Conservation (phyloP, 2,797 vertebrate species). For the Macropus fuliginosus region DNA sequence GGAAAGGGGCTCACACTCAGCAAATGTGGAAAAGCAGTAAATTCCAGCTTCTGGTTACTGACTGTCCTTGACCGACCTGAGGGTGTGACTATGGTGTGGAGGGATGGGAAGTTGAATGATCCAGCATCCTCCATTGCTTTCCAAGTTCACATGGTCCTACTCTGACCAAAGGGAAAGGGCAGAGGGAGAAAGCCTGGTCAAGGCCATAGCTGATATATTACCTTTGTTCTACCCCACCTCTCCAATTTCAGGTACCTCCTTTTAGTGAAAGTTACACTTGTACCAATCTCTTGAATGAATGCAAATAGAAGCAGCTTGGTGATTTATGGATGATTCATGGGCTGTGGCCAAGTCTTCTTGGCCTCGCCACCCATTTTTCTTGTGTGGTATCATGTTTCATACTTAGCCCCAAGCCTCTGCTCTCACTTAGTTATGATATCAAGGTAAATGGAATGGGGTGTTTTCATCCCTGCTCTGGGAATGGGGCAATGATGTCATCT, state of each 20-base stretch:
- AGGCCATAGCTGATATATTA: not conserved
- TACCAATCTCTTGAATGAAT: not conserved
- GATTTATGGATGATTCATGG: not conserved
- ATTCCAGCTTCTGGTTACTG: not conserved
- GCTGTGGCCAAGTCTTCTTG: not conserved
- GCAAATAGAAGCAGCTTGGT: not conserved
- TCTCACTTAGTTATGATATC: not conserved
- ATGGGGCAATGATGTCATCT: not conserved
- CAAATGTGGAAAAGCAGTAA: not conserved
- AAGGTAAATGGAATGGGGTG: not conserved
- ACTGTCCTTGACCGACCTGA: not conserved
- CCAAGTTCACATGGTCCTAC: not conserved
- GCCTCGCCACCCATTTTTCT: not conserved
- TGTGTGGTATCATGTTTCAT: not conserved
- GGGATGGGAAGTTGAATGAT: not conserved
- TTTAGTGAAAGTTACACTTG: not conserved
- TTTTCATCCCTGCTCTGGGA: not conserved
- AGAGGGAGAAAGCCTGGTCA: not conserved
- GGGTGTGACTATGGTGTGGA: not conserved
- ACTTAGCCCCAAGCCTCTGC: not conserved
- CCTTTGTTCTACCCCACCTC: not conserved
- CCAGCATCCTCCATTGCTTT: not conserved
- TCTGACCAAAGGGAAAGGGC: not conserved
- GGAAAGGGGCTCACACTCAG: not conserved
- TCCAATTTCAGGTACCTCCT: not conserved